Percentiles rank a stretch among this genome's conserved stretches.
These are phyloP conservation scores for Urosaurus nigricauda DNA, from an alignment of 2,797 vertebrate genomes.

Conservation along the genomic window DNA sequence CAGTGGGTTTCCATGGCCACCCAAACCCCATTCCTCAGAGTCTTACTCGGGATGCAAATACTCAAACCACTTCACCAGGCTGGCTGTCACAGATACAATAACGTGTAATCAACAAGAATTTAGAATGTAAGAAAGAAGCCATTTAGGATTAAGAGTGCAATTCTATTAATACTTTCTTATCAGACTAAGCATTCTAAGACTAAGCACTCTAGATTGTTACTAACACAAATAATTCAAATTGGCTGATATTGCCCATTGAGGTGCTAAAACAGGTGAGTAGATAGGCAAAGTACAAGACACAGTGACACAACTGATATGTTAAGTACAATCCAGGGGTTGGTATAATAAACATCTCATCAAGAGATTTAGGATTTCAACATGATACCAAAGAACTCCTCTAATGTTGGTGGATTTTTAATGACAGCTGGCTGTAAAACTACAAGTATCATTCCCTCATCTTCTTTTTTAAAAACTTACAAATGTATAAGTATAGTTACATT, in stretches of 20 bases:
- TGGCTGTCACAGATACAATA: no score
- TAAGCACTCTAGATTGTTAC: not conserved
- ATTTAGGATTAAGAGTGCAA: not conserved
- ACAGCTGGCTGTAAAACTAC: not conserved
- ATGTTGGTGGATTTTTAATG: accelerated
- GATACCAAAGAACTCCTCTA: not conserved
- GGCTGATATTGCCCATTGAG: not conserved
- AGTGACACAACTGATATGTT: no score
- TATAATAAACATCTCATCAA: not conserved
- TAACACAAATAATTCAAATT: no score
- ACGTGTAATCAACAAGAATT: no score
- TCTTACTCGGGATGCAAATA: no score
- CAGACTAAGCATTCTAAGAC: not conserved
- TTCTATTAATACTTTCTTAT: not conserved
- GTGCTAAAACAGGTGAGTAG: not conserved
- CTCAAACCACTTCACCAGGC: no score
- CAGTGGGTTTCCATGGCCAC: no score
- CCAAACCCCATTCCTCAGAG: no score
- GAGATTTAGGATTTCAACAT: not conserved
- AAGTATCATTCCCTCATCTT: no score
- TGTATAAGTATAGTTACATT: no score
- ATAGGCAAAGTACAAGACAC: not conserved
- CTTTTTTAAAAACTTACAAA: no score
- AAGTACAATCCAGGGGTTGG: not conserved
- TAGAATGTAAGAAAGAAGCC: not conserved